Evolutionary conservation across 1,140 invertebrate genomes (phyloP).

Genomic region (Drosophila yakuba): DNA sequence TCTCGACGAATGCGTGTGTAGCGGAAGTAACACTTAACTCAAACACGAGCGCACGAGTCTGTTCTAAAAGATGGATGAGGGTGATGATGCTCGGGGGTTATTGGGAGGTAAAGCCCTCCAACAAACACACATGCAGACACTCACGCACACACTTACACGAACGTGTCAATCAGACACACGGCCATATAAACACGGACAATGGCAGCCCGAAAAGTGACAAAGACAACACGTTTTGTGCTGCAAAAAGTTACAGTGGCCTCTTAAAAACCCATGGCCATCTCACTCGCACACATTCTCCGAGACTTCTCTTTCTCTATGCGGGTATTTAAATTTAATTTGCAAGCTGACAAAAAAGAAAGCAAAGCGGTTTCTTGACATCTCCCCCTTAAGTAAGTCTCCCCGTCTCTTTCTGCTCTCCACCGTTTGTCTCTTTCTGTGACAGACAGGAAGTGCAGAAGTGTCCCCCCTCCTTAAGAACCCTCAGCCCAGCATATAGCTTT

Average conservation of each 20-base stretch:
- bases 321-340: constrained; percentile 79
- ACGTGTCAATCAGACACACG: constrained; percentile 53
- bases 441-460: constrained; percentile 57
- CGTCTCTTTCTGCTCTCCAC: constrained; percentile 1
- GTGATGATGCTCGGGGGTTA: constrained; percentile 8
- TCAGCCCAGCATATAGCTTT: constrained; percentile 2
- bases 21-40: constrained; percentile 77
- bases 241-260: constrained; percentile 52
- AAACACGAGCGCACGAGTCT: constrained; percentile 48
- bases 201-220: constrained; percentile 43
- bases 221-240: constrained; percentile 41
- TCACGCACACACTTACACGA: neutral
- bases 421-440: constrained; percentile 19
- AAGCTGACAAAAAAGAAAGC: constrained; percentile 75
- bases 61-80: constrained; percentile 18
- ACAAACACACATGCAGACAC: constrained; percentile 26
- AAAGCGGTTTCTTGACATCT: constrained; percentile 69
- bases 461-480: neutral
- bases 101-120: constrained; percentile 18
- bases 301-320: constrained; percentile 44
- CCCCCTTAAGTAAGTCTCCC: constrained; percentile 32
- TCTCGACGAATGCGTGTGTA: constrained; percentile 54
- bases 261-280: constrained; percentile 30
- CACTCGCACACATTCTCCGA: constrained; percentile 11
- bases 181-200: constrained; percentile 35